phyloP scores from a whole-genome alignment of 2,797 vertebrate genomes.

The Semotilus atromaculatus region DNA sequence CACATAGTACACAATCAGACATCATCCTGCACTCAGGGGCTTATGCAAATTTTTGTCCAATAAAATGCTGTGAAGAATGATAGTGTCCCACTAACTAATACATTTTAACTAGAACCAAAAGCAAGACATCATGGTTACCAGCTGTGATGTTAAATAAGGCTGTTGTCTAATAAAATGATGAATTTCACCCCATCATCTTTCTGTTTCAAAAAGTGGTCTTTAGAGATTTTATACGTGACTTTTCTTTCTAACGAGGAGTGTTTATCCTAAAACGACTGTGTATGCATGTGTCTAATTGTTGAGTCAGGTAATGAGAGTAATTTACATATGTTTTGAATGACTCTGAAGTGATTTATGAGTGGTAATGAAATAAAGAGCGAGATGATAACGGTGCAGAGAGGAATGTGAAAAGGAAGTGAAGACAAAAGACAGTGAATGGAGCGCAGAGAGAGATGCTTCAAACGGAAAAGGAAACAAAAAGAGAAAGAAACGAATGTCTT shows the following conservation, averaged over 20 bases:
- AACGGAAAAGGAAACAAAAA: slow-evolving; percentile 14
- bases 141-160: background rate
- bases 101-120: background rate
- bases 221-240: background rate
- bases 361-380: slow-evolving; percentile 18
- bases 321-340: slow-evolving; percentile 39
- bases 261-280: slow-evolving; percentile 7
- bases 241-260: background rate
- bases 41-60: background rate
- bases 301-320: slow-evolving; percentile 46
- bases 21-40: background rate
- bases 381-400: background rate
- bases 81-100: background rate
- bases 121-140: background rate
- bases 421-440: slow-evolving; percentile 10
- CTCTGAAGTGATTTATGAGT: slow-evolving; percentile 17
- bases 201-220: background rate
- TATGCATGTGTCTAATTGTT: slow-evolving; percentile 25
- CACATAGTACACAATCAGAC: background rate
- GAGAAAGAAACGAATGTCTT: slow-evolving; percentile 1
- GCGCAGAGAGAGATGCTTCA: slow-evolving; percentile 22
- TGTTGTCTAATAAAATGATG: background rate
- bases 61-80: background rate
- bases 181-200: background rate
- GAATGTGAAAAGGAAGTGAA: background rate